These are phyloP conservation scores for Gallinago undulata DNA, from an alignment of 2,113 vertebrate genomes.

Conservation along the genomic window DNA sequence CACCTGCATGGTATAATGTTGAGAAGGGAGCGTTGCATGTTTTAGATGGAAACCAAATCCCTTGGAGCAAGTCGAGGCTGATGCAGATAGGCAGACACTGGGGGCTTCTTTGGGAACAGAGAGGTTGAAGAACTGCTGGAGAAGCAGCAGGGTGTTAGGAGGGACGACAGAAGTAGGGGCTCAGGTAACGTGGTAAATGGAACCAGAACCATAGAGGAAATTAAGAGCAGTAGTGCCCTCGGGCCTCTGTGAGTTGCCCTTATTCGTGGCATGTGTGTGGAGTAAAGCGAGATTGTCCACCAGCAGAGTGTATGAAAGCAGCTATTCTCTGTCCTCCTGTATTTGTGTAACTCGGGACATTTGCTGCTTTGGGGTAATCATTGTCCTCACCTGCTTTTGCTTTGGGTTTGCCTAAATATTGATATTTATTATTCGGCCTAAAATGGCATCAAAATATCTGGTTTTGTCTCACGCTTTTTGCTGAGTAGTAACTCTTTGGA, in stretches of 20 bases:
- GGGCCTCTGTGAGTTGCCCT: background rate
- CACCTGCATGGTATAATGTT: background rate
- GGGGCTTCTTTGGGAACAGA: background rate
- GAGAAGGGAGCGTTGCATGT: rapidly evolving
- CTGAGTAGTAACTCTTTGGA: background rate
- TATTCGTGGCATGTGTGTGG: background rate
- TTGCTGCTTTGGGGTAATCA: background rate
- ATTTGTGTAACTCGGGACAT: background rate
- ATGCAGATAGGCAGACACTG: background rate
- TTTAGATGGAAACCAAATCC: background rate
- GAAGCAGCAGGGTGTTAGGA: background rate
- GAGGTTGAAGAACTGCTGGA: background rate
- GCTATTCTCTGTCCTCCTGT: background rate
- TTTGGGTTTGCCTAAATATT: background rate
- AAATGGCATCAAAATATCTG: background rate
- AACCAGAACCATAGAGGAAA: background rate
- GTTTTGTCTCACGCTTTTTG: background rate
- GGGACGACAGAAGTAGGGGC: background rate
- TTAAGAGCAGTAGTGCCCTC: rapidly evolving
- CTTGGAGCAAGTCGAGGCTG: background rate
- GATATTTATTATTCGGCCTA: background rate
- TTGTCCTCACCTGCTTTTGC: background rate
- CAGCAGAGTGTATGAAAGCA: background rate
- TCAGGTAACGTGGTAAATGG: background rate
- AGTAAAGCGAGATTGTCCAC: background rate